These are phyloP conservation scores for Drosophila insularis DNA, from an alignment of 1,140 invertebrate species.

Conservation along the genomic window DNA sequence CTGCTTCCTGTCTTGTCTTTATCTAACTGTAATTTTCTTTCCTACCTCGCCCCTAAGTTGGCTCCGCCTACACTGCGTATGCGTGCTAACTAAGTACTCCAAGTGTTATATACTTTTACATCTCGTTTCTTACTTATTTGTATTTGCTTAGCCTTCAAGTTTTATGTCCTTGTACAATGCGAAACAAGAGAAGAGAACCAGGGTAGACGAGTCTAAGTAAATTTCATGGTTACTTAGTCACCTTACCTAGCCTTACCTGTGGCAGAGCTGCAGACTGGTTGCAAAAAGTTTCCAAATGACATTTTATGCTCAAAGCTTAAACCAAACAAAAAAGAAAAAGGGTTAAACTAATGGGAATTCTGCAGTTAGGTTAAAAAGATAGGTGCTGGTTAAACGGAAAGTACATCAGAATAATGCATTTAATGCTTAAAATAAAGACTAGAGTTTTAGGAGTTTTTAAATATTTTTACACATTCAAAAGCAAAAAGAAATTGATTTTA, in stretches of 20 bases:
- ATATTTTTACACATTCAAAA: too few relatives aligned
- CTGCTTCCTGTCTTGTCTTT: conserved; percentile 37
- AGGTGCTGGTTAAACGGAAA: background rate
- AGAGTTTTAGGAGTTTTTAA: too few relatives aligned
- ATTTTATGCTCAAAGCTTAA: conserved; percentile 21
- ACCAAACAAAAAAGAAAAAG: background rate
- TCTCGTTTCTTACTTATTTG: conserved; percentile 39
- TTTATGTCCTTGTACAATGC: conserved; percentile 27
- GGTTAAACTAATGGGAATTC: background rate
- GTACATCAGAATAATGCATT: background rate
- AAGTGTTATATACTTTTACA: conserved; percentile 49
- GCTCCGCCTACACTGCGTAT: conserved; percentile 42
- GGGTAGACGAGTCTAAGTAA: conserved; percentile 47
- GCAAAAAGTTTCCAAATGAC: conserved; percentile 31
- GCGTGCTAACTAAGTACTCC: conserved; percentile 50
- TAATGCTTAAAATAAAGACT: too few relatives aligned
- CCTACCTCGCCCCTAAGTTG: background rate
- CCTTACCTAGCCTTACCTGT: conserved; percentile 29
- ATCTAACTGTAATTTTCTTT: conserved; percentile 22
- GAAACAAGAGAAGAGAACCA: conserved; percentile 5
- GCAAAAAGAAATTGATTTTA: too few relatives aligned
- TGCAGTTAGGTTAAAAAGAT: background rate
- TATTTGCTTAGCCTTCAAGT: conserved; percentile 55
- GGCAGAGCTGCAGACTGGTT: background rate
- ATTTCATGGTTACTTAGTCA: conserved; percentile 67